phyloP scores from a whole-genome alignment of 2,797 vertebrate genomes.

The Pseudochaenichthys georgianus region DNA sequence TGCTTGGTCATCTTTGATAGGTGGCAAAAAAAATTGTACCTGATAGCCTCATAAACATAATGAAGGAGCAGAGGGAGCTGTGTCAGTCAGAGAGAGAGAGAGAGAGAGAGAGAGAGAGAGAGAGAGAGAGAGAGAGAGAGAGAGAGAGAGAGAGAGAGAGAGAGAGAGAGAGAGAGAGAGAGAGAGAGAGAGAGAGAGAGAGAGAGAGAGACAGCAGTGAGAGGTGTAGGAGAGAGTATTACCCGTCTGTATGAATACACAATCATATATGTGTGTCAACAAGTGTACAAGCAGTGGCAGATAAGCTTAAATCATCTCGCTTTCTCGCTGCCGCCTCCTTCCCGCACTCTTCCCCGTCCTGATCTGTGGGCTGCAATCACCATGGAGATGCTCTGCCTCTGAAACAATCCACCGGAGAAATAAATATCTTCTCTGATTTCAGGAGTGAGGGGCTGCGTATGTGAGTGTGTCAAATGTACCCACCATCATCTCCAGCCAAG shows the following conservation, averaged over 20 bases:
- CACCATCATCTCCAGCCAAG: conserved; percentile 44
- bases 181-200: too few species aligned
- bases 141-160: conserved; percentile 6
- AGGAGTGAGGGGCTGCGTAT: conserved; percentile 37
- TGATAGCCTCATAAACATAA: conserved; percentile 25
- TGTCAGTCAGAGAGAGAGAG: background rate
- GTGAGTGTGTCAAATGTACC: conserved; percentile 44
- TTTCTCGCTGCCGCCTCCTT: conserved; percentile 55
- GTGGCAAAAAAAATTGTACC: conserved; percentile 6
- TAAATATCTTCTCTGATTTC: conserved; percentile 77
- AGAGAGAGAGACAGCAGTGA: conserved; percentile 12
- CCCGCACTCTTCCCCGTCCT: conserved; percentile 61
- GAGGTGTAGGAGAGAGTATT: conserved; percentile 32
- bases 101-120: conserved; percentile 6
- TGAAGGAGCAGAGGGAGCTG: background rate
- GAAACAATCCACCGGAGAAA: conserved; percentile 82
- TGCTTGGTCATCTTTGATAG: conserved; percentile 26
- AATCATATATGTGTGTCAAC: conserved; percentile 77
- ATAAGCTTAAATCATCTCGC: conserved; percentile 77
- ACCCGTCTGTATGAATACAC: conserved; percentile 57
- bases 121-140: background rate
- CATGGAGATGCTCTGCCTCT: conserved; percentile 92
- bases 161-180: too few species aligned
- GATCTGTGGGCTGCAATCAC: conserved; percentile 90
- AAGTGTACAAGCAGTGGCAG: conserved; percentile 77